Evolutionary conservation across 2,797 vertebrate genomes (phyloP).

Genomic region (Lacerta agilis): DNA sequence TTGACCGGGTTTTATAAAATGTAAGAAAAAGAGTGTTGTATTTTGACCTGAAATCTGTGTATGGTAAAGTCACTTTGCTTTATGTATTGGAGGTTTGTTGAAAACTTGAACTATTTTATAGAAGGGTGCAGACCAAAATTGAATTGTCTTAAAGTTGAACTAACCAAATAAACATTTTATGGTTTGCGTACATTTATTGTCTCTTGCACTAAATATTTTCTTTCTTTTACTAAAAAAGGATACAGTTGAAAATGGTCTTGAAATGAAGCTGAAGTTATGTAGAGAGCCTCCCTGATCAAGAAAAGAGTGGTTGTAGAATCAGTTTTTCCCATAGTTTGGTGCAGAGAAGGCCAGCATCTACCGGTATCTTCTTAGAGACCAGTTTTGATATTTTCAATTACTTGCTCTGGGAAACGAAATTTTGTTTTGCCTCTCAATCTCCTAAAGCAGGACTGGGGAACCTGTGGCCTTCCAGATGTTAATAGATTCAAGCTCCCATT

Average conservation of each 20-base stretch:
- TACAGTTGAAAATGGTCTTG: neutral
- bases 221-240: constrained; percentile 14
- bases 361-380: neutral
- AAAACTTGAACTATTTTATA: constrained; percentile 85
- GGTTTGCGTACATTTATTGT: constrained; percentile 67
- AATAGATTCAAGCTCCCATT: no score
- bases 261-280: neutral
- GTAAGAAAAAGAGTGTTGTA: constrained; percentile 82
- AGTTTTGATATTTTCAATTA: neutral
- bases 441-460: no score
- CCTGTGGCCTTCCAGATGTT: no score
- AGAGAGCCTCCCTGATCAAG: neutral
- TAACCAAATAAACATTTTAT: constrained; percentile 79
- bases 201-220: constrained; percentile 17
- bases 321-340: neutral
- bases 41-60: constrained; percentile 84
- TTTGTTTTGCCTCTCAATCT: neutral
- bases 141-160: constrained; percentile 78
- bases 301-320: neutral
- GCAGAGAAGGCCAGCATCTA: neutral
- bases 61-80: constrained; percentile 81
- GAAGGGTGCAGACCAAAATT: constrained; percentile 80
- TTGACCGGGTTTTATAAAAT: constrained; percentile 81
- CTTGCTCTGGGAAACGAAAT: neutral
- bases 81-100: constrained; percentile 80